These are phyloP conservation scores for Semnopithecus entellus DNA, from an alignment of 2,113 vertebrate species.

Conservation along the genomic window DNA sequence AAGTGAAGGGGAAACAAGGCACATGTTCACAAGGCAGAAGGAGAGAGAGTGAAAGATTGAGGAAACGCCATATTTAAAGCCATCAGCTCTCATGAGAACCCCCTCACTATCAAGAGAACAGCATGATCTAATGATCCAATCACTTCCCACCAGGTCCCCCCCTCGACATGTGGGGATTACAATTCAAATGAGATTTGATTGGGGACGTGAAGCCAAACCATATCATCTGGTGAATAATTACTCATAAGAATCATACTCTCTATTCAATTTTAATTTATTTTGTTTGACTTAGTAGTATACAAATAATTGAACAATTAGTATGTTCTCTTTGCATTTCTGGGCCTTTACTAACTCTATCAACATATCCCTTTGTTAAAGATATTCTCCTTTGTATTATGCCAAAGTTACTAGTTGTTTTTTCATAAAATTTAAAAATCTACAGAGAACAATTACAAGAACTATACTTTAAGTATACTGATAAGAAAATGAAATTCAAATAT, in stretches of 20 bases:
- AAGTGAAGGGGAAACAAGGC: too few relatives aligned
- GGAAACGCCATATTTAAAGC: too few relatives aligned
- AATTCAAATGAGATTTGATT: too few relatives aligned
- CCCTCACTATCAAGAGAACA: too few relatives aligned
- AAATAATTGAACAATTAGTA: not conserved
- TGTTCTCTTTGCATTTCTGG: not conserved
- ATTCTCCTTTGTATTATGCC: not conserved
- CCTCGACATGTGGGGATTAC: too few relatives aligned
- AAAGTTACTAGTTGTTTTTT: not conserved
- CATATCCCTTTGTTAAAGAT: not conserved
- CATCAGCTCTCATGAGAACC: too few relatives aligned
- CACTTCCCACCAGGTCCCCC: too few relatives aligned
- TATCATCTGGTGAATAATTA: not conserved
- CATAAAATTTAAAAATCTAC: not conserved
- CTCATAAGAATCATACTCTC: not conserved
- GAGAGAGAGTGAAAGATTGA: too few relatives aligned
- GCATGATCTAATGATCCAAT: too few relatives aligned
- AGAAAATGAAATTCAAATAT: constrained; percentile 20
- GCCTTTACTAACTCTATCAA: not conserved
- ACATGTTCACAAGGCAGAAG: too few relatives aligned
- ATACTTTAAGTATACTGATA: not conserved
- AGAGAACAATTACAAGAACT: not conserved
- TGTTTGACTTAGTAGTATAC: not conserved
- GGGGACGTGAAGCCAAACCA: too few relatives aligned
- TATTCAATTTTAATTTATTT: not conserved